Base-by-base conservation (phyloP, 2,797 vertebrate genomes). In the Paedocypris micromegethes region DNA sequence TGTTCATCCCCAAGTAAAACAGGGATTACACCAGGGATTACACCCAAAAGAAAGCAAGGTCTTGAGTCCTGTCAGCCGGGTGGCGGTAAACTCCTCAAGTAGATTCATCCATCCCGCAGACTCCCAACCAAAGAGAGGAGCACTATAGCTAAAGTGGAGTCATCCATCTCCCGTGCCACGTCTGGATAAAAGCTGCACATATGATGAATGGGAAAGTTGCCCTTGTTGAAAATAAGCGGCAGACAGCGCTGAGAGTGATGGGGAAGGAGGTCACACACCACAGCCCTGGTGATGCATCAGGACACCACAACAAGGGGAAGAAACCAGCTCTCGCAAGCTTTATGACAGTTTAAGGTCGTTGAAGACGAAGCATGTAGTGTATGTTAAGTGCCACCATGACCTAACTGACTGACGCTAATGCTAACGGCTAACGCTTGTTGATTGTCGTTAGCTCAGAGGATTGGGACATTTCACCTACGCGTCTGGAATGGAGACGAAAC, bases 141-240 rank as follows among this genome's bases (percentile, higher is more conserved):
- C 65, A 58, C 77, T 72, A 68, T 61, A 65, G 68, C 66, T 72
- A 79, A 77, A 79, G 77, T 77, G 73, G 49, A 70, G 60, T 75
- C 75, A 79, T 79, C 75, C 68, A 77, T 79, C 78, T 77, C 75
- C 61, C 39, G 65, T 59, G 73, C 39, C 64, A 68, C 64, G 63
- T 58, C 64, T 65, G 72, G 66, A 77, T 72, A 77, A 77, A 73
- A 69, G 73, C 73, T 61, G 68, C 60, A 47, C 43, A 46, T 75
- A 74, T 79, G 78, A 79, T 79, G 56, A 79, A 79, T 77, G 72
- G 68, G 68, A 74, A 77, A 77, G 61, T 70, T 65, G 73, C 64
- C 75, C 75, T 77, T 79, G 68, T 77, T 75, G 71, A 77, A 75
- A 77, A 77, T 74, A 70, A 74, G 73, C 70, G 62, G 62, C 62